phyloP scores from a whole-genome alignment of 1,140 invertebrate species.

The Atopsyche davidsoni region DNA sequence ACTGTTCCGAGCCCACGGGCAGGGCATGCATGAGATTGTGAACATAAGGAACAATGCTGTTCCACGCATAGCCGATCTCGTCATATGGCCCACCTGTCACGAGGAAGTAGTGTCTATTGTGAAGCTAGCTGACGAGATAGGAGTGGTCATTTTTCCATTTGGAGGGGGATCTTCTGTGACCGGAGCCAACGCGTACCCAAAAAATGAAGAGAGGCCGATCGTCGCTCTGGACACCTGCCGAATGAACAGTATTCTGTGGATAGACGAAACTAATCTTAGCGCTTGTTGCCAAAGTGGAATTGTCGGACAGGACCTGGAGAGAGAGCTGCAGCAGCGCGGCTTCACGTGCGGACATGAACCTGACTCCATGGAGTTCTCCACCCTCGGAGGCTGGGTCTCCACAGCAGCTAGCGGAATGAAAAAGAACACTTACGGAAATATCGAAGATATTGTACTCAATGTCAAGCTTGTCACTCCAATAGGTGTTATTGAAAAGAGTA shows the following conservation, averaged over 20 bases:
- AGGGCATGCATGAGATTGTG: conserved; percentile 89
- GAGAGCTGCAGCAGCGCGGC: conserved; percentile 62
- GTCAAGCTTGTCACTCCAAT: conserved; percentile 81
- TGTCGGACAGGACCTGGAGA: conserved; percentile 89
- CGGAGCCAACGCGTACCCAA: conserved; percentile 81
- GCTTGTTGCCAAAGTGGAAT: conserved; percentile 85
- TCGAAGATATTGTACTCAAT: conserved; percentile 90
- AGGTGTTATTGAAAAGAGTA: conserved; percentile 78
- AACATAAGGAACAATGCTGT: conserved; percentile 65
- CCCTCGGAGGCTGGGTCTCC: conserved; percentile 97
- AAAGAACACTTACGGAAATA: conserved; percentile 98
- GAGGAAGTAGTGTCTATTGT: conserved; percentile 79
- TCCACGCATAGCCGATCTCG: conserved; percentile 84
- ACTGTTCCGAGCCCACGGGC: conserved; percentile 87
- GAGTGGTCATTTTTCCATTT: conserved; percentile 89
- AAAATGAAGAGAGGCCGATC: conserved; percentile 76
- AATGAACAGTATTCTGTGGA: conserved; percentile 92
- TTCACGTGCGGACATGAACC: conserved; percentile 91
- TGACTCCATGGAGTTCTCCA: conserved; percentile 96
- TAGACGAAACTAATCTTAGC: conserved; percentile 84
- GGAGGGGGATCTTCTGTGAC: conserved; percentile 96
- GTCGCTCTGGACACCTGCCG: conserved; percentile 90
- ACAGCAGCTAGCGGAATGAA: conserved; percentile 99
- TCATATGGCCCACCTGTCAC: conserved; percentile 86
- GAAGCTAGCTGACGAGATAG: conserved; percentile 63